These are phyloP conservation scores for Microchrysa polita DNA, from an alignment of 2,888 invertebrate genomes.

Conservation along the genomic window DNA sequence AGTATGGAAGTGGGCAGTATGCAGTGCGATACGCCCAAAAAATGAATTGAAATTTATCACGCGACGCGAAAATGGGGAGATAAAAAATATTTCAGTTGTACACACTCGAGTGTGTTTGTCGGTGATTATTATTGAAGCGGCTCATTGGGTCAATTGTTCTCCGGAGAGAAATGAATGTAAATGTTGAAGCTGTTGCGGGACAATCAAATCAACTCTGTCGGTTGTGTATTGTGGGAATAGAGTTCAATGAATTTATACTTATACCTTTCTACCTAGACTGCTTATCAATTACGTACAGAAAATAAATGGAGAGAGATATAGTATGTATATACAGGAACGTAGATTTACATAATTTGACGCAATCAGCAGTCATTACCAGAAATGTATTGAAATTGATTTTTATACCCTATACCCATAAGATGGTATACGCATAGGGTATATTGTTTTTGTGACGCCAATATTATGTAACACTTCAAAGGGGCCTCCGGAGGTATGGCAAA, in stretches of 20 bases:
- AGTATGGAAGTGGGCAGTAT: background rate
- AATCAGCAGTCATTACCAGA: too few relatives aligned
- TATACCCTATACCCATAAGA: too few relatives aligned
- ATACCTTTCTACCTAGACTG: too few relatives aligned
- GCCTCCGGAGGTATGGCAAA: too few relatives aligned
- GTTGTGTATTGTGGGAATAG: background rate
- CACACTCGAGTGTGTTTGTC: background rate
- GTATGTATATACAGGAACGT: too few relatives aligned
- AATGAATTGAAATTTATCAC: background rate
- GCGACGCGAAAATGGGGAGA: background rate
- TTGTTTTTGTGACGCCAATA: too few relatives aligned
- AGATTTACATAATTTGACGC: too few relatives aligned
- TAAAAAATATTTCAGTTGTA: background rate
- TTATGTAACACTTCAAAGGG: too few relatives aligned
- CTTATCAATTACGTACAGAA: too few relatives aligned
- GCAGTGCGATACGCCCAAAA: slow-evolving; percentile 28
- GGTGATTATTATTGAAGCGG: slow-evolving; percentile 29
- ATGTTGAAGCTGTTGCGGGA: background rate
- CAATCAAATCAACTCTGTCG: slow-evolving; percentile 2
- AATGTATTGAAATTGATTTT: too few relatives aligned
- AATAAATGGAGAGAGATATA: too few relatives aligned
- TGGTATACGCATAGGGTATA: too few relatives aligned
- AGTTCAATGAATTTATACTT: slow-evolving; percentile 33
- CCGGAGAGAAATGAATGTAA: background rate
- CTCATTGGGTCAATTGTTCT: slow-evolving; percentile 16